Evolutionary conservation across 2,113 vertebrate genomes (phyloP), one percentile per base, ranked within the genome.

Genomic region (Poicephalus meyeri): DNA sequence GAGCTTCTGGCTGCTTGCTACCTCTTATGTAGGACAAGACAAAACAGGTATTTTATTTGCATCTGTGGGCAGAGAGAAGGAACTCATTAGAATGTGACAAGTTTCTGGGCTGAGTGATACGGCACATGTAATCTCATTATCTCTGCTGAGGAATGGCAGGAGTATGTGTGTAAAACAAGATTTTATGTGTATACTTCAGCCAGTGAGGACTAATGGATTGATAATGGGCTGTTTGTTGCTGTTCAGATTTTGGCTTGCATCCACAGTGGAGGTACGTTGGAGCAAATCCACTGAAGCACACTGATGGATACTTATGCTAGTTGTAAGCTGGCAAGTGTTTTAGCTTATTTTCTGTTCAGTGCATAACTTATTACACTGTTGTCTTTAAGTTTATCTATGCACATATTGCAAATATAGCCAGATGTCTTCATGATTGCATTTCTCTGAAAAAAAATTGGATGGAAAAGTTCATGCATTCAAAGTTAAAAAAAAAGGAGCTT

Each of bases 81-180:
- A 91, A 53, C 90, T 96, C 95, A 93, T 97, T 97, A 97, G 82
- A 95, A 95, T 86, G 91, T 95, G 89, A 95, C 95, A 96, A 86
- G 93, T 96, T 95, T 91, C 96, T 86, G 82, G 64, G 71, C 74
- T 95, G 96, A 96, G 80, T 76, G 89, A 94, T 96, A 79, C 1
- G 0, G 86, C 86, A 76, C 80, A 15, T 91, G 95, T 96, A 95
- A 96, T 96, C 93, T 97, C 95, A 95, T 97, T 97, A 96, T 97
- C 95, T 97, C 80, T 94, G 50, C 91, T 94, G 88, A 73, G 95
- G 95, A 95, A 94, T 80, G 94, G 93, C 85, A 94, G 92, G 74
- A 91, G 60, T 76, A n/a, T 8, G 70, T 11, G 5, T 91, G 93
- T 96, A 94, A 96, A 97, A 97, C 94, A 97, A 89, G 97, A 86